A percentile compares a stretch with the other conserved stretches of the same genome.
Conservation (phyloP, 2,113 vertebrate species). For the Pterocles gutturalis region DNA sequence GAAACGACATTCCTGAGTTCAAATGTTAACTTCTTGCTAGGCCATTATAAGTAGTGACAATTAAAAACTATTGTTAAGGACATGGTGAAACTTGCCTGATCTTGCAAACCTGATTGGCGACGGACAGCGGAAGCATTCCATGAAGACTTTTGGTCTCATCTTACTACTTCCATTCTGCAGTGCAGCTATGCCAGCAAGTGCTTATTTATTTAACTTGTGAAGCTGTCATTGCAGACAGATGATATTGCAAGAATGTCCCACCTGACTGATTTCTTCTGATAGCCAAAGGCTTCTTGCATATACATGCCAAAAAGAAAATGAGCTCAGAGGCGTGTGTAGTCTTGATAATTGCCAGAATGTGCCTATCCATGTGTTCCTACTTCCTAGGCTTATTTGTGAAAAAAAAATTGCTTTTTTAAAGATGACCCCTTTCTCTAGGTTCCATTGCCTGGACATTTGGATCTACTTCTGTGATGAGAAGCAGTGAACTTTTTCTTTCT, state of each 20-base stretch:
- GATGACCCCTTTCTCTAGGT: background rate
- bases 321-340: background rate
- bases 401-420: background rate
- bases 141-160: background rate
- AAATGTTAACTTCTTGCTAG: conserved; percentile 8
- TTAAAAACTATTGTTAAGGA: background rate
- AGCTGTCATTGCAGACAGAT: background rate
- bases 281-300: conserved; percentile 19
- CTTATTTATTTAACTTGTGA: conserved; percentile 41
- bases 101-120: background rate
- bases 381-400: background rate
- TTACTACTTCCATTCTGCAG: background rate
- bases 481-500: background rate
- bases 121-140: background rate
- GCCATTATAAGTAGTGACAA: background rate
- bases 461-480: background rate
- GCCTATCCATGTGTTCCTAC: background rate
- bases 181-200: background rate
- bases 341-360: background rate
- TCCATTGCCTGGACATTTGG: background rate
- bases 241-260: background rate
- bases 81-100: background rate
- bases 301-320: background rate
- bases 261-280: background rate
- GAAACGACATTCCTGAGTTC: background rate